Evolutionary conservation across 2,888 invertebrate species (phyloP).

Genomic region (Metacarcinus magister): DNA sequence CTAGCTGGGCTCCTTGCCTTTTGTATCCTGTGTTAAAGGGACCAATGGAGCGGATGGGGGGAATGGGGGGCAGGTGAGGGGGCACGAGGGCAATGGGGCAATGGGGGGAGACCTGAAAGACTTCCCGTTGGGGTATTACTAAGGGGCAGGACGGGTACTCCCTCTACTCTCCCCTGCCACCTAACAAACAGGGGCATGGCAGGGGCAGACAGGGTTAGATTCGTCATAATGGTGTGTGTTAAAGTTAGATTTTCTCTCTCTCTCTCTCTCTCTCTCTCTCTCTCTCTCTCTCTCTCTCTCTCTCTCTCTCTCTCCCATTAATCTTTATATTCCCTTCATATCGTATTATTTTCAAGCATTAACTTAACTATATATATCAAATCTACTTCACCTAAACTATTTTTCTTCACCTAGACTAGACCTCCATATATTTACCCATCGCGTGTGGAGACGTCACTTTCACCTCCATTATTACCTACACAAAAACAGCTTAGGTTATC

Average conservation of each 20-base stretch:
- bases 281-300: background rate
- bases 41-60: constrained; percentile 35
- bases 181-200: background rate
- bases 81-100: background rate
- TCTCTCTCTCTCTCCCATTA: background rate
- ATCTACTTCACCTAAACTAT: no score
- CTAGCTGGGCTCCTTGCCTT: background rate
- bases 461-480: background rate
- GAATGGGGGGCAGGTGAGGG: background rate
- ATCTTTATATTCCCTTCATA: background rate
- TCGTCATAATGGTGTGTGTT: background rate
- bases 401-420: no score
- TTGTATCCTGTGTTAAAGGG: constrained; percentile 51
- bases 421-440: background rate
- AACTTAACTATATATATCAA: no score
- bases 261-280: constrained; percentile 43
- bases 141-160: constrained; percentile 21
- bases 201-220: background rate
- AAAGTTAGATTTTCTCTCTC: background rate
- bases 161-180: background rate
- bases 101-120: constrained; percentile 35
- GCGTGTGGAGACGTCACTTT: background rate
- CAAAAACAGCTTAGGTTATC: background rate
- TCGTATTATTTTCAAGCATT: no score
- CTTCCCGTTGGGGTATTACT: constrained; percentile 43